Base-by-base conservation (phyloP, 2,797 vertebrate species). In the Pachyuromys duprasi region DNA sequence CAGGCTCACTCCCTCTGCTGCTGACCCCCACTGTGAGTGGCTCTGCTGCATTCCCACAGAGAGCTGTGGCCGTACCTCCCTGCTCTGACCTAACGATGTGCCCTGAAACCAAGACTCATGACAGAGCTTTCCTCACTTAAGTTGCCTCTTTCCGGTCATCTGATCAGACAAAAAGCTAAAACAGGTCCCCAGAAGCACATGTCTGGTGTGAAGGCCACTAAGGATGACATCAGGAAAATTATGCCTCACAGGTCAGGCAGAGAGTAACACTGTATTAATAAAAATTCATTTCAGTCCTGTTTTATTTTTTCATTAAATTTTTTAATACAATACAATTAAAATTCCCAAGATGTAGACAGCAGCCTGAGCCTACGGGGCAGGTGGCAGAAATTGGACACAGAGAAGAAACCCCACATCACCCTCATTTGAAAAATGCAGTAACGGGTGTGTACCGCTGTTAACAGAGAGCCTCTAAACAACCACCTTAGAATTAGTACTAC, bases 221-320 rank as follows among this genome's bases (percentile, higher is more conserved):
- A 20, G 36, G 26, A 18, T 63, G 60, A 84, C 18, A 84, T 11
- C 31, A 69, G 22, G 57, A 63, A 53, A 55, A 53, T 69, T n/a
- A 69, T 79, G 14, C n/a, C 28, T 49, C 33, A 78, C 70, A 84
- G 84, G 55, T 2, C 5, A 22, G 55, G 70, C 20, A 22, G 53
- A 28, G 76, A 20, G 55, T 60, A 74, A 13, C n/a, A 55, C 31
- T 20, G 14, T 72, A 33, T 72, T 91, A 94, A 57, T 74, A 91
- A 89, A 75, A 91, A 83, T 26, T 91, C 28, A 72, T 53, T 63
- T 95, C 24, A 91, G 80, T 80, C 36, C 24, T 72, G 63, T 2
- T 87, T 93, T 36, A 24, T 53, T 67, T 5, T 83, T 33, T 79
- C 67, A 39, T 53, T 31, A 75, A 42, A 53, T 24, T 18, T 4